Base-by-base conservation (phyloP, 2,888 invertebrate species). In the Punctoribates punctum region DNA sequence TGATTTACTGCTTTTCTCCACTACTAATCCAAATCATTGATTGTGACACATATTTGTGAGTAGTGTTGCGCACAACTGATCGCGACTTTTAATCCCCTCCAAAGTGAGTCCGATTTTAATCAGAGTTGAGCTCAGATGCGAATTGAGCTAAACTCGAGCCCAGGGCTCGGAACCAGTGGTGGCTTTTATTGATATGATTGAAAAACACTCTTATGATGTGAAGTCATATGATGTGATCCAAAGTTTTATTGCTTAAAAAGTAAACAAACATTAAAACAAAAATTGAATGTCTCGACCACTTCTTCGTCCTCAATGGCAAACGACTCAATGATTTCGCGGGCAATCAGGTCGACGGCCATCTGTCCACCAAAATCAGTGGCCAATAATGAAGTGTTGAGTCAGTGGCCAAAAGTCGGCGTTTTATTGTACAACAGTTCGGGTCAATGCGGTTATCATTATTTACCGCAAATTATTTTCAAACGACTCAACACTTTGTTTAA, bases 381-480 rank as follows among this genome's bases (percentile, higher is more conserved):
- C 57, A 57, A 4, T 23, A 48, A 48, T 48, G 48, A 57, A 29
- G 29, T 34, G 70, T n/a, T 17, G 1, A 70, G 11, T 46, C 70
- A 42, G 11, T 70, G 42, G 70, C 46, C 70, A 46, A 70, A 70
- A 70, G 46, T 70, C 23, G 70, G 42, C 17, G 46, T 70, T 1
- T 46, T 70, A 6, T 46, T 70, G 46, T 23, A 42, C 42, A 70
- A 70, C 46, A 46, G 25, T 15, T 20, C 23, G n/a, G 70, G 70
- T 38, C 42, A 42, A 42, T 23, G 23, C 23, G 70, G 70, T 46
- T 70, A 70, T 46, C 42, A 70, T 5, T 70, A 70, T 46, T 46
- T 70, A 23, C 70, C 70, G 46, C 13, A 13, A n/a, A 70, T 1
- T 46, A 23, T 70, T 23, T 23, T 2, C 13, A 70, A 46, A 70